Evolutionary conservation across 2,888 invertebrate genomes (phyloP).

Genomic region (Chrysina gloriosa): DNA sequence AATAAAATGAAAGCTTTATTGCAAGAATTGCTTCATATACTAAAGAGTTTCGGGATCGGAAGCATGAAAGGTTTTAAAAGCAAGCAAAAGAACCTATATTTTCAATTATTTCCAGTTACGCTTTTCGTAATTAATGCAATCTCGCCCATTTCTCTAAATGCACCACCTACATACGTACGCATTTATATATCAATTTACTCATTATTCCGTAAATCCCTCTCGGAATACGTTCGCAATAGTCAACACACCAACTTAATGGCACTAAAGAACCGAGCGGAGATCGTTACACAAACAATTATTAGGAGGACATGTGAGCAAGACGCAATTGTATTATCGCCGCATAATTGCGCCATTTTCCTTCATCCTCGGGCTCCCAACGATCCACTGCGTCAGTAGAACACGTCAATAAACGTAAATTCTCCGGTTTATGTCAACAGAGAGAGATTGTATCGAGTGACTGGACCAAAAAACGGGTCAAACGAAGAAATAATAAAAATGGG

Average conservation of each 20-base stretch:
- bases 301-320: slow-evolving; percentile 1
- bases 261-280: no score
- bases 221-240: background rate
- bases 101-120: no score
- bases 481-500: background rate
- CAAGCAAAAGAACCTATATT: no score
- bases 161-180: no score
- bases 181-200: no score
- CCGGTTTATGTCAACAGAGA: background rate
- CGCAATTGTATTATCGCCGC: slow-evolving; percentile 20
- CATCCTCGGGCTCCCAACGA: background rate
- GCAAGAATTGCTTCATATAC: no score
- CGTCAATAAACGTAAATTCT: background rate
- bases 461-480: background rate
- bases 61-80: no score
- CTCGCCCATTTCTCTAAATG: no score
- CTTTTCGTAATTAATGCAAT: no score
- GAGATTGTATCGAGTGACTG: background rate
- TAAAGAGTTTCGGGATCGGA: no score
- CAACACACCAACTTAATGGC: slow-evolving; percentile 4
- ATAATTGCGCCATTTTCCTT: slow-evolving; percentile 15
- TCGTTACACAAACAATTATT: slow-evolving; percentile 16
- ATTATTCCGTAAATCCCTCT: no score
- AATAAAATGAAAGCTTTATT: no score
- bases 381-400: background rate